A percentile compares a stretch with the other conserved stretches of the same genome.
phyloP scores from a whole-genome alignment of 2,888 invertebrate species.

The Nephrotoma flavescens region DNA sequence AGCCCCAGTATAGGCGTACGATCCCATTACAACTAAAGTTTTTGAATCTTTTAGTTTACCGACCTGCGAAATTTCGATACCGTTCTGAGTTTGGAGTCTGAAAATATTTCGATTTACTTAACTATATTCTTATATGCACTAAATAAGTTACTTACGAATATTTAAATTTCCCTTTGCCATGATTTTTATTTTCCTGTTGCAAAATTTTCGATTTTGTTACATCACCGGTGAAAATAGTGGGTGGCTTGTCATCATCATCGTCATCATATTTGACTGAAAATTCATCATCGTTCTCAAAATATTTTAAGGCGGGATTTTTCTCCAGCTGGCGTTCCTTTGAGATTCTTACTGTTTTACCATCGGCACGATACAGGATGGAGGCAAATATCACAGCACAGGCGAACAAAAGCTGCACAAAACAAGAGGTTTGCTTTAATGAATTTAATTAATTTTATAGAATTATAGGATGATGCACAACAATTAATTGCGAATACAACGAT shows the following conservation, averaged over 20 bases:
- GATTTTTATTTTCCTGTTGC: conserved; percentile 22
- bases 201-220: conserved; percentile 28
- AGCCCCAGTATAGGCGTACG: conserved; percentile 31
- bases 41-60: conserved; percentile 30
- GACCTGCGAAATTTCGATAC: conserved; percentile 29
- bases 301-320: conserved; percentile 20
- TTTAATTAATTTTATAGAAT: too few species aligned
- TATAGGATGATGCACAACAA: too few species aligned
- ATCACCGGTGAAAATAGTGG: conserved; percentile 25
- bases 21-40: conserved; percentile 31
- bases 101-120: conserved; percentile 8
- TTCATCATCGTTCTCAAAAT: conserved; percentile 25
- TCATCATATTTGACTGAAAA: conserved; percentile 29
- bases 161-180: conserved; percentile 28
- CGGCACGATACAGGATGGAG: neutral
- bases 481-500: neutral
- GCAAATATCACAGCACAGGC: neutral
- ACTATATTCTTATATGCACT: conserved; percentile 3
- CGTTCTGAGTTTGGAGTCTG: conserved; percentile 30
- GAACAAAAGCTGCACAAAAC: neutral
- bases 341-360: neutral
- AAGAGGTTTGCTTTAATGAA: too few species aligned
- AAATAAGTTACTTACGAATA: conserved; percentile 13
- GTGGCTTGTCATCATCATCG: conserved; percentile 21
- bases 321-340: neutral